Evolutionary conservation across 35 echinoderm and acorn worm genomes (phyloP), one percentile per base, ranked within the genome.

Genomic region (Lytechinus pictus): DNA sequence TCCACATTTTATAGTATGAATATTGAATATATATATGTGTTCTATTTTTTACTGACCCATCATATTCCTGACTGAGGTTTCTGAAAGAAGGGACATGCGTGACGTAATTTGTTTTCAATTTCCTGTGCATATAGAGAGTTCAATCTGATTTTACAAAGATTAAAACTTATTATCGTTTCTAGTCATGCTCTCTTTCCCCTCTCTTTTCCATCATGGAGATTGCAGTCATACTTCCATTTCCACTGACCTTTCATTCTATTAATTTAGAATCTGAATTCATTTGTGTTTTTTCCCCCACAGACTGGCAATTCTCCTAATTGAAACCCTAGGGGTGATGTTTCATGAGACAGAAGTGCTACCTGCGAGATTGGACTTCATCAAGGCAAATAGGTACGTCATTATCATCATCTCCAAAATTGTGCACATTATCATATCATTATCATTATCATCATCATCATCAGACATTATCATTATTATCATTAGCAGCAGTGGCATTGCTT

Each of bases 241-340:
- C n/a, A 24, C 19, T 79, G 66, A 79, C 19, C 19, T 79, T 79
- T 79, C 19, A 79, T 79, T 24, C 66, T 7, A 24, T 24, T 16
- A 16, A 79, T 16, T 24, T 24, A 24, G 66, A 79, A 8, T 24
- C 21, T 24, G 4, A 16, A 79, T 90, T 90, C 11, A 16, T 58
- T 95, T 79, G 61, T 97, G n/a, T 97, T 95, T 86, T n/a, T 44
- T 2, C 33, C 33, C 33, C 33, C 33, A 1, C 87, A 99, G 98
- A 86, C 86, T 99, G 60, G 95, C 94, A 8, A 98, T 97, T 86
- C 87, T 99, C 0, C 54, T 99, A 27, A 95, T 98, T 92, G 97
- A 99, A 91, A 98, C 97, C 2, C 91, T 99, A 24, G 95, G 96
- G 87, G 52, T 98, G 87, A 97, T 99, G 98, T 95, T 99, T 44